phyloP scores from a whole-genome alignment of 2,797 vertebrate genomes.

The Etheostoma nigrum region DNA sequence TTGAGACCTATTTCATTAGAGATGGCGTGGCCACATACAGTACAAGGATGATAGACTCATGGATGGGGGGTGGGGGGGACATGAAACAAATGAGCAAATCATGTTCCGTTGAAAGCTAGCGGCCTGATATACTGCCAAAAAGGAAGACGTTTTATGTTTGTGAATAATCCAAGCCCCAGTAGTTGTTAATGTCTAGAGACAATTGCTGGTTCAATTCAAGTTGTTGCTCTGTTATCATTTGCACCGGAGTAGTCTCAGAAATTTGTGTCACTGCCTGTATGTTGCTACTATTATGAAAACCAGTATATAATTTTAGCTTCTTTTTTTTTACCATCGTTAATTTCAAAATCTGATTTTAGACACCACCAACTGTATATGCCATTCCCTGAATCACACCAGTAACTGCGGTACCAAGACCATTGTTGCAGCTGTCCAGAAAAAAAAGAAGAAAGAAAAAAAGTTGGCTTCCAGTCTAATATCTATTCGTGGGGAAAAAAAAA shows the following conservation, averaged over 20 bases:
- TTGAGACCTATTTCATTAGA: slow-evolving; percentile 81
- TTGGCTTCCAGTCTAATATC: slow-evolving; percentile 94
- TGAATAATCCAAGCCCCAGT: slow-evolving; percentile 98
- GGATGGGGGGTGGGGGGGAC: slow-evolving; percentile 72
- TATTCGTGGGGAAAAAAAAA: slow-evolving; percentile 88
- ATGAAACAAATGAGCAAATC: slow-evolving; percentile 89
- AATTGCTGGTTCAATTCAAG: slow-evolving; percentile 99
- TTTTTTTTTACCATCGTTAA: slow-evolving; percentile 67
- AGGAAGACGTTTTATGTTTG: slow-evolving; percentile 97
- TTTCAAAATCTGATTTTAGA: slow-evolving; percentile 83
- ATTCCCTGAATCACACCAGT: slow-evolving; percentile 90
- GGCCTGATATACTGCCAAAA: slow-evolving; percentile 99
- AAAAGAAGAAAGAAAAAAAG: slow-evolving; percentile 61
- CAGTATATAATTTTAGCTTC: slow-evolving; percentile 76
- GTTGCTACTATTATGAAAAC: slow-evolving; percentile 94
- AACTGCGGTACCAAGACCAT: slow-evolving; percentile 95
- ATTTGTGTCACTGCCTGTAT: slow-evolving; percentile 99
- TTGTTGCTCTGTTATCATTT: slow-evolving; percentile 99
- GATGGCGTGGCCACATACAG: slow-evolving; percentile 91
- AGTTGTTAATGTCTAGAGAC: slow-evolving; percentile 98
- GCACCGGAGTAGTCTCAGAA: slow-evolving; percentile 99
- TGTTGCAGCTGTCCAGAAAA: slow-evolving; percentile 87
- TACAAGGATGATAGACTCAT: slow-evolving; percentile 91
- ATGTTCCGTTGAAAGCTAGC: slow-evolving; percentile 94
- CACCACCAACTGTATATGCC: slow-evolving; percentile 99